Percentiles rank a stretch among this genome's conserved stretches.
phyloP scores from a whole-genome alignment of 2,888 invertebrate species.

The Hemaris fuciformis region DNA sequence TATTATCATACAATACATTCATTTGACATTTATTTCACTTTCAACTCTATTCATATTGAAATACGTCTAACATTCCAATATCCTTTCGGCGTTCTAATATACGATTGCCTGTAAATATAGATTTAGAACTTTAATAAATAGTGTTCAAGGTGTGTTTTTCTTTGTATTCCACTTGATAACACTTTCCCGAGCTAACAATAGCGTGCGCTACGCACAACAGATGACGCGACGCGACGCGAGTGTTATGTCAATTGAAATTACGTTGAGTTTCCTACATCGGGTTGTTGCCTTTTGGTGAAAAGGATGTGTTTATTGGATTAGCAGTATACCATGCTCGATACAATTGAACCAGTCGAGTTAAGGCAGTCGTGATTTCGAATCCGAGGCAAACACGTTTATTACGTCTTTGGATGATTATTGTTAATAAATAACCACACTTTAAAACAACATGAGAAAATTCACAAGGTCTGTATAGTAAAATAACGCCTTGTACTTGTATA shows the following conservation, averaged over 20 bases:
- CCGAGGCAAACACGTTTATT: too few relatives aligned
- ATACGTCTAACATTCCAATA: not conserved
- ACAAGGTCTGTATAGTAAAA: too few relatives aligned
- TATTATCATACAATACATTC: conserved; percentile 18
- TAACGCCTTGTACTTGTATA: too few relatives aligned
- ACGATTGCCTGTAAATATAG: not conserved
- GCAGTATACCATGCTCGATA: not conserved
- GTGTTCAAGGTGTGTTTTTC: conserved; percentile 12
- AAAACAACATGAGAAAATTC: too few relatives aligned
- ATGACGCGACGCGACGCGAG: conserved; percentile 9
- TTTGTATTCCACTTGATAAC: not conserved
- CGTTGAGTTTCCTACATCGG: conserved; percentile 27
- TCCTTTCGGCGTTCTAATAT: not conserved
- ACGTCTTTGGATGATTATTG: too few relatives aligned
- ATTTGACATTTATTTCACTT: not conserved
- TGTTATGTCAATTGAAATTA: conserved; percentile 34
- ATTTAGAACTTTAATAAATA: not conserved
- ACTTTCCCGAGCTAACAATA: conserved; percentile 22
- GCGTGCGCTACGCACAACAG: conserved; percentile 27
- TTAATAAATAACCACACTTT: too few relatives aligned
- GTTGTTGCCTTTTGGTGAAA: conserved; percentile 18
- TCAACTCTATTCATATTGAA: not conserved
- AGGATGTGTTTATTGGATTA: not conserved
- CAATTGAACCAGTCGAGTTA: not conserved
- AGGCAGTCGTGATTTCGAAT: too few relatives aligned